Evolutionary conservation across 2,888 invertebrate species (phyloP).

Genomic region (Nephrocerus scutellatus): DNA sequence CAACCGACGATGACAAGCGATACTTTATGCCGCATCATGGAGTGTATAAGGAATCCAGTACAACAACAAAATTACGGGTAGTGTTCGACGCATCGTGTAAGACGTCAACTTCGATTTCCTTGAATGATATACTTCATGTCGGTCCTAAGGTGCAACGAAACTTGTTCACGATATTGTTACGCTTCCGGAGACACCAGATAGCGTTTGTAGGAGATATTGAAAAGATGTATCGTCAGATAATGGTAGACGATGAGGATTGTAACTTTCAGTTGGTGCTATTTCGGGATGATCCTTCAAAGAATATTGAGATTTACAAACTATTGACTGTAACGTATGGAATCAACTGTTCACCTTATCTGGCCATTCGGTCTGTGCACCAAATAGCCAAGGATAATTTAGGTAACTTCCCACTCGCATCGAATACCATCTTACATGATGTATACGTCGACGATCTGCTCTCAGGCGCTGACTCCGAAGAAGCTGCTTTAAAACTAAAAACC

Average conservation of each 20-base stretch:
- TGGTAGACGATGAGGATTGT: conserved; percentile 14
- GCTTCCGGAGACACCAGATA: conserved; percentile 16
- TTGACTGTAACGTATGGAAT: conserved; percentile 17
- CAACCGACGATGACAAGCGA: no score
- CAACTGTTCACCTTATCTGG: conserved; percentile 18
- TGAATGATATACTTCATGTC: conserved; percentile 19
- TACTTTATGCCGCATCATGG: conserved; percentile 19
- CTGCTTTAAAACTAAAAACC: conserved; percentile 7
- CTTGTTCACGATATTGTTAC: conserved; percentile 12
- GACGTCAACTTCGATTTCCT: conserved; percentile 7
- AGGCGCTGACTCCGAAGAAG: conserved; percentile 9
- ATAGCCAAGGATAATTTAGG: conserved; percentile 13
- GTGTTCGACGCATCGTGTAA: conserved; percentile 16
- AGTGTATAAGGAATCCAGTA: conserved; percentile 19
- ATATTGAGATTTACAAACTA: no score
- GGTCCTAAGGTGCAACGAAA: conserved; percentile 20
- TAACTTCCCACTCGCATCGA: conserved; percentile 14
- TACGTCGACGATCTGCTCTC: conserved; percentile 19
- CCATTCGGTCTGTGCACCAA: conserved; percentile 16
- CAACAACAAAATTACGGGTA: conserved; percentile 17
- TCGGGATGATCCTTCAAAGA: conserved; percentile 5
- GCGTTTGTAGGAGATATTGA: conserved; percentile 21
- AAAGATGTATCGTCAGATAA: conserved; percentile 18
- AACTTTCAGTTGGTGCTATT: conserved; percentile 18
- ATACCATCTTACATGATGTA: conserved; percentile 13